Base-by-base conservation (phyloP, 2,113 vertebrate species). In the Calidris pygmaea region DNA sequence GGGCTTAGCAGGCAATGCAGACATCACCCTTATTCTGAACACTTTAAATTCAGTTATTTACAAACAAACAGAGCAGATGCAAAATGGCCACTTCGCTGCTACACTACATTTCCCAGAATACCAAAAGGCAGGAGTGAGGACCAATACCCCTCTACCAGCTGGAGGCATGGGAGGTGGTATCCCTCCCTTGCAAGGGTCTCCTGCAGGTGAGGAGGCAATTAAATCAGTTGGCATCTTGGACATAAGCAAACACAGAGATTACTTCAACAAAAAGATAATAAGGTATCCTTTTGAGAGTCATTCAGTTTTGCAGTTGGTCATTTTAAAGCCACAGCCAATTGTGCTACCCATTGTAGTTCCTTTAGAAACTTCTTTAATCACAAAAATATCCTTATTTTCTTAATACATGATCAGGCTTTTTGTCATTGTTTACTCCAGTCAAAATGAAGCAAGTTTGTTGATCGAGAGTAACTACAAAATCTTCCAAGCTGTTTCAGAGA, bases 1-100 rank as follows among this genome's bases (percentile, higher is more conserved):
- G 77, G 83, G 82, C 45, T 93, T 84, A 71, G n/a, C 32, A 62
- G 20, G 85, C 82, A 85, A 62, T 50, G 37, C 71, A 88, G 59
- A 32, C 68, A 35, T 63, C 12, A 4, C 29, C n/a, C 32, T 85
- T 47, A 22, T 53, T 74, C 78, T 56, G 50, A 96, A 77, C 21
- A 59, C 29, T 91, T 93, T 53, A 79, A 85, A 94, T 59, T 65
- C 76, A 56, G 63, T 87, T 93, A 66, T 80, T 88, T 90, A 90
- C 59, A 87, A 89, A 83, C 74, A 90, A 66, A 41, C 47, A 90
- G 35, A 84, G 26, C 55, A 93, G 75, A 80, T 52, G 75, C 43
- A 90, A 95, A 94, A 87, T 84, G 82, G 59, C 47, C 32, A 29
- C 77, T 81, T 78, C 10, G 34, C 27, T 1, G 2, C n/a, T 55